phyloP scores from a whole-genome alignment of 2,888 invertebrate species.

The Lobophora halterata region DNA sequence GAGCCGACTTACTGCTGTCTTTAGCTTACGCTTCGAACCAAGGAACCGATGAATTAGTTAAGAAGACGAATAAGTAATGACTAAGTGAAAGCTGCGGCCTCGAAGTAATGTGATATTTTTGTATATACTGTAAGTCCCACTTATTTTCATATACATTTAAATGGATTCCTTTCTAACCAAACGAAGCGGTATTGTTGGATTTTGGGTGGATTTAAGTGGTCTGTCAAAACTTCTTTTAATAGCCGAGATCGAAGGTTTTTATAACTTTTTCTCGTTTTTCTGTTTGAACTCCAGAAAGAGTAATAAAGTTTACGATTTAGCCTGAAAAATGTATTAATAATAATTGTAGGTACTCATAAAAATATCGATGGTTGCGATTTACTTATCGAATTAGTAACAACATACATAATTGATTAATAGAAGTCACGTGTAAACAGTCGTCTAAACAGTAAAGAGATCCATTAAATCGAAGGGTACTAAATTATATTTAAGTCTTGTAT shows the following conservation, averaged over 20 bases:
- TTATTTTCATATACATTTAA: conserved; percentile 81
- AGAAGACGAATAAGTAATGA: conserved; percentile 71
- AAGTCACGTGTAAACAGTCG: conserved; percentile 69
- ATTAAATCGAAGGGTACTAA: conserved; percentile 78
- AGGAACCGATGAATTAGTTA: conserved; percentile 65
- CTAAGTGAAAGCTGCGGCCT: conserved; percentile 81
- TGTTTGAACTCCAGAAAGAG: conserved; percentile 25
- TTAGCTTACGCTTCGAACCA: conserved; percentile 71
- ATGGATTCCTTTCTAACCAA: conserved; percentile 74
- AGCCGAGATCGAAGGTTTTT: conserved; percentile 27
- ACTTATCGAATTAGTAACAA: conserved; percentile 60
- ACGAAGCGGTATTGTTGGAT: conserved; percentile 66
- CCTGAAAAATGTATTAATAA: conserved; percentile 42
- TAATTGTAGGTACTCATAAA: conserved; percentile 71
- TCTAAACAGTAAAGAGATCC: conserved; percentile 69
- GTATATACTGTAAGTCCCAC: conserved; percentile 80
- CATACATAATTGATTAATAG: conserved; percentile 54
- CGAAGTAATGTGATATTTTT: conserved; percentile 81
- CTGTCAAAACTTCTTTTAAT: conserved; percentile 42
- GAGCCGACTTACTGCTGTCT: conserved; percentile 54
- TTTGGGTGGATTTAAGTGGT: conserved; percentile 47
- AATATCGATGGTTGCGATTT: conserved; percentile 65
- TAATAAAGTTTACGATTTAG: conserved; percentile 31
- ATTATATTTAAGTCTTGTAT: conserved; percentile 74
- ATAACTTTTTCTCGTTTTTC: conserved; percentile 23